phyloP scores from a whole-genome alignment of 2,113 vertebrate species.

The Anas platyrhynchos region DNA sequence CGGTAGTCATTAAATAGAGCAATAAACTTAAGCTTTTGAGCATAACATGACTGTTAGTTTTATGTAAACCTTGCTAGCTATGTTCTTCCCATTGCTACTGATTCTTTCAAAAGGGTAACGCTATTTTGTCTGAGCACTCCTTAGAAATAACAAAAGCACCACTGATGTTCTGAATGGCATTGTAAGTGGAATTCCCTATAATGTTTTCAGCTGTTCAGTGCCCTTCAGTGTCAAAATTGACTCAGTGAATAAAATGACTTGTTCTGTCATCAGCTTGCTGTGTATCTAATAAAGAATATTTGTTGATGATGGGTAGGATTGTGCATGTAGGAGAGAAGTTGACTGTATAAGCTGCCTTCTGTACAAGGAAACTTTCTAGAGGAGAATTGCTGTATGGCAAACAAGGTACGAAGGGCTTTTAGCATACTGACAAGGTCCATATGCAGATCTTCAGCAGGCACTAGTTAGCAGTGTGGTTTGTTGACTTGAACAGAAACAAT shows the following conservation, averaged over 20 bases:
- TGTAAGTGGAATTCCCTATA: slow-evolving; percentile 9
- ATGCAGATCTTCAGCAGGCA: background rate
- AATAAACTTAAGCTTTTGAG: slow-evolving; percentile 84
- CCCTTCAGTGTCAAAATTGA: slow-evolving; percentile 9
- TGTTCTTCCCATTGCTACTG: background rate
- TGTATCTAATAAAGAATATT: slow-evolving; percentile 16
- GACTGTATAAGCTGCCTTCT: background rate
- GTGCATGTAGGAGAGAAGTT: background rate
- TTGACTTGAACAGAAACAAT: background rate
- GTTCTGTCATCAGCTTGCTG: background rate
- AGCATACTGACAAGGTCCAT: background rate
- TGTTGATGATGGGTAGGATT: background rate
- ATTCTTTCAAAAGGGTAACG: background rate
- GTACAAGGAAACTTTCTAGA: background rate
- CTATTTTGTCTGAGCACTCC: background rate
- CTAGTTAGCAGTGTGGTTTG: background rate
- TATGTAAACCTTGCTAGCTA: slow-evolving; percentile 46
- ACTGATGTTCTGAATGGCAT: background rate
- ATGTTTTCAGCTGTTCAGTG: slow-evolving; percentile 31
- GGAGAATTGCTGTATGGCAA: background rate
- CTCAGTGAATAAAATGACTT: slow-evolving; percentile 33
- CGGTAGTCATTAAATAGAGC: slow-evolving; percentile 82
- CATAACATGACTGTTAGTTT: slow-evolving; percentile 73
- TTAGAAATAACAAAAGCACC: background rate
- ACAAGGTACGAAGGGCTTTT: background rate